phyloP scores from a whole-genome alignment of 2,113 vertebrate species.

The Muscicapa adusta region DNA sequence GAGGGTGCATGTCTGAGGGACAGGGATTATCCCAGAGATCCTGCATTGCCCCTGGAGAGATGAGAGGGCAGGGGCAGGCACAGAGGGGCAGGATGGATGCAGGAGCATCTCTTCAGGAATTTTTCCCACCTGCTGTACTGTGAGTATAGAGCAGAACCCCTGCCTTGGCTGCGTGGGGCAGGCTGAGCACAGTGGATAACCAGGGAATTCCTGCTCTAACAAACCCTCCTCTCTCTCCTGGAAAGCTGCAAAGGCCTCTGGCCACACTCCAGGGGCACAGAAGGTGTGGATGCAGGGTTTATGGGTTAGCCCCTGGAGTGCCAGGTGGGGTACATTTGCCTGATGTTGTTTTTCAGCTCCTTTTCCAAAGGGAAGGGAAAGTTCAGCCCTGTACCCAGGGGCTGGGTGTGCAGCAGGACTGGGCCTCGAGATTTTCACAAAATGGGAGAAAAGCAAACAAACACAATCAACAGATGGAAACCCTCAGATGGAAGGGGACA shows the following conservation, averaged over 20 bases:
- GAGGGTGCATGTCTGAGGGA: background rate
- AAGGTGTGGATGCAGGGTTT: background rate
- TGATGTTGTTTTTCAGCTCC: background rate
- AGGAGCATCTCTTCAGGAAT: background rate
- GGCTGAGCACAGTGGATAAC: background rate
- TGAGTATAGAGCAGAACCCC: rapidly evolving
- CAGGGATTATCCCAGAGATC: background rate
- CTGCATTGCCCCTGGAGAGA: background rate
- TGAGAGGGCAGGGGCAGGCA: background rate
- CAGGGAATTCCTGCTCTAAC: background rate
- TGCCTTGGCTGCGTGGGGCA: rapidly evolving
- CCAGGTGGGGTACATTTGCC: background rate
- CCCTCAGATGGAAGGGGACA: slow-evolving; percentile 16
- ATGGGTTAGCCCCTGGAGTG: background rate
- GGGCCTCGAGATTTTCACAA: background rate
- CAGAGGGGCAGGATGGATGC: background rate
- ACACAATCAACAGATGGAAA: slow-evolving; percentile 30
- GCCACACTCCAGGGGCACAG: rapidly evolving
- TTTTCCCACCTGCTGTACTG: background rate
- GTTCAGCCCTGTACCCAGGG: background rate
- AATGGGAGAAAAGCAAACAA: slow-evolving; percentile 13
- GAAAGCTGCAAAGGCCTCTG: background rate
- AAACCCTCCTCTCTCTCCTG: background rate
- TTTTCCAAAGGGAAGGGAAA: background rate
- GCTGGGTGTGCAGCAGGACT: background rate